These are phyloP conservation scores for Alectura lathami DNA, from an alignment of 2,113 vertebrate genomes.

Conservation along the genomic window DNA sequence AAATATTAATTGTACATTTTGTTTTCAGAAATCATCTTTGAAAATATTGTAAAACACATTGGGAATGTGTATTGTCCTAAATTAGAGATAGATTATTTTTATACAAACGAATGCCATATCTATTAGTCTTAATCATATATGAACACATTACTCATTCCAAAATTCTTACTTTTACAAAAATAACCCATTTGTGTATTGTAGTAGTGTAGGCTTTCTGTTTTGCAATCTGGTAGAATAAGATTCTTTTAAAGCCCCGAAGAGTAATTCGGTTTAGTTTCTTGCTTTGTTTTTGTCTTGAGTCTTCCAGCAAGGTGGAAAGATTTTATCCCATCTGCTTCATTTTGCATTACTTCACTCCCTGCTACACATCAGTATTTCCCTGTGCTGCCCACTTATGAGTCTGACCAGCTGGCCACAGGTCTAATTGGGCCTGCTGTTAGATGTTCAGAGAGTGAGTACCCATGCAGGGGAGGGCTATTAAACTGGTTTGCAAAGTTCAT, in stretches of 20 bases:
- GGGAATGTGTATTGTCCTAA: background rate
- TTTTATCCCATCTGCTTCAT: background rate
- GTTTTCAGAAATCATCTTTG: background rate
- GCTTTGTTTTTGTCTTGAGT: background rate
- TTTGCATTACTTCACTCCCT: background rate
- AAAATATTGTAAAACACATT: background rate
- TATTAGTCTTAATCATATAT: background rate
- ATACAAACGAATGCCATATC: background rate
- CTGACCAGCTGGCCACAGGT: background rate
- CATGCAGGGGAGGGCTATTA: background rate
- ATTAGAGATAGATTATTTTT: background rate
- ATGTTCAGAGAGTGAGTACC: background rate
- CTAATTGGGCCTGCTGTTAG: background rate
- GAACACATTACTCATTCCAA: background rate
- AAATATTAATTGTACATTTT: background rate
- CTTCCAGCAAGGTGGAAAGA: background rate
- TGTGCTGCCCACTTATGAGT: background rate
- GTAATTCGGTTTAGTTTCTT: background rate
- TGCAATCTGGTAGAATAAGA: background rate
- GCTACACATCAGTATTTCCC: background rate
- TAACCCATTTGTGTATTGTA: background rate
- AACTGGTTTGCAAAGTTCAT: background rate
- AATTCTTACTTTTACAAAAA: background rate
- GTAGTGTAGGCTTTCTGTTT: background rate
- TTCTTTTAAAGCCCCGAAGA: background rate